Conservation (phyloP, 2,113 vertebrate genomes). For the Lucifuga dentata region DNA sequence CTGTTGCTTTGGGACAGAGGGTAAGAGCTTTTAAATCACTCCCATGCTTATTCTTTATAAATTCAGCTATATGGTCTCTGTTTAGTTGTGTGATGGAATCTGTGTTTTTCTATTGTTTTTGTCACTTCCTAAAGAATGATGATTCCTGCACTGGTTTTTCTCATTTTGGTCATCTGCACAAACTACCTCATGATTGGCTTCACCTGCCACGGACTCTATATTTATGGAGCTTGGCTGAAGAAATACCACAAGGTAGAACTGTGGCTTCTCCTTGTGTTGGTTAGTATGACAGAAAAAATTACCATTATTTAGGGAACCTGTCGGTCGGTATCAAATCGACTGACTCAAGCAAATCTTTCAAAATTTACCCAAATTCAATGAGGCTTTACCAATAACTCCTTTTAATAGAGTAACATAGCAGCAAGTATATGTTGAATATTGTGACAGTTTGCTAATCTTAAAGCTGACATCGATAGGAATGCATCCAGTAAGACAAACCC, state of each 20-base stretch:
- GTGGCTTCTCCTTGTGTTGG: slow-evolving; percentile 85
- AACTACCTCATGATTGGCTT: slow-evolving; percentile 79
- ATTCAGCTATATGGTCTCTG: not conserved
- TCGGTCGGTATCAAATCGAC: too few species aligned
- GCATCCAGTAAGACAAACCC: too few species aligned
- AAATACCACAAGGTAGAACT: slow-evolving; percentile 83
- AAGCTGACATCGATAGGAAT: too few species aligned
- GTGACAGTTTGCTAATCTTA: too few species aligned
- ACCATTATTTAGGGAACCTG: too few species aligned
- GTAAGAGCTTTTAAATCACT: slow-evolving; percentile 54
- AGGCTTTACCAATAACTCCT: too few species aligned
- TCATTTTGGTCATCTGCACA: slow-evolving; percentile 80
- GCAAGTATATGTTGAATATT: too few species aligned
- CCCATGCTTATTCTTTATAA: not conserved
- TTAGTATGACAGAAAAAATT: slow-evolving; percentile 43
- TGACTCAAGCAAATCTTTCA: too few species aligned
- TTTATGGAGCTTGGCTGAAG: slow-evolving; percentile 81
- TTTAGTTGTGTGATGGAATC: not conserved
- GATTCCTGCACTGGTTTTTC: slow-evolving; percentile 77
- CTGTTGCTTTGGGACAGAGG: slow-evolving; percentile 82
- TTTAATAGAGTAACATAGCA: too few species aligned
- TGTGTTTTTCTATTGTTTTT: slow-evolving; percentile 10
- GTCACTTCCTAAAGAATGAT: slow-evolving; percentile 46
- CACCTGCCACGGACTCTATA: slow-evolving; percentile 78
- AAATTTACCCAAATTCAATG: too few species aligned